A percentile compares a stretch with the other conserved stretches of the same genome.
Evolutionary conservation across 2,888 invertebrate species (phyloP).

Genomic region (Synanthedon tipuliformis): DNA sequence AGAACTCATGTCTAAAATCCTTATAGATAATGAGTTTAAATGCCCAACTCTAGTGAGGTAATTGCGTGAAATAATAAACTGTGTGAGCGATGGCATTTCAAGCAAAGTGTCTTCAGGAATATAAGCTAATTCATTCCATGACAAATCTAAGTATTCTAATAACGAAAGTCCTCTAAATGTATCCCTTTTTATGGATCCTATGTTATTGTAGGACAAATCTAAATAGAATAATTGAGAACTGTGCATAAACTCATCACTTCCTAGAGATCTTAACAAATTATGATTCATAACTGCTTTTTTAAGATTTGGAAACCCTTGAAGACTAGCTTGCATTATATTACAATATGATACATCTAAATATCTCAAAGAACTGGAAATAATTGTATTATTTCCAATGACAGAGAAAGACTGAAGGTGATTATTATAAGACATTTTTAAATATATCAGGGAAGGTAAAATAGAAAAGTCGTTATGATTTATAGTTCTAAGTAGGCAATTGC

Average conservation of each 20-base stretch:
- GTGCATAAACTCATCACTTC: constrained; percentile 70
- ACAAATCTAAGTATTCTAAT: constrained; percentile 74
- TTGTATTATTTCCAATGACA: constrained; percentile 31
- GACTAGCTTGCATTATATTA: constrained; percentile 70
- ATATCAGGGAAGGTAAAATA: constrained; percentile 70
- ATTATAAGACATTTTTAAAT: constrained; percentile 74
- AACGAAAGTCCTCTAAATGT: constrained; percentile 72
- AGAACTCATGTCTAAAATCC: constrained; percentile 72
- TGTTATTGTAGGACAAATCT: constrained; percentile 76
- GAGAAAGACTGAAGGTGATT: constrained; percentile 61
- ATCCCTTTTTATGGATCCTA: constrained; percentile 69
- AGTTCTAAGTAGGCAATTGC: constrained; percentile 65
- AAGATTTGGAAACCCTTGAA: constrained; percentile 73
- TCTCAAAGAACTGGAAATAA: constrained; percentile 65
- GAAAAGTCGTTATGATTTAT: constrained; percentile 65
- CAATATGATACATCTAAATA: constrained; percentile 73
- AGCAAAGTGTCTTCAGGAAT: constrained; percentile 72
- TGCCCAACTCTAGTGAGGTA: constrained; percentile 71
- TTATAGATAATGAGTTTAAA: constrained; percentile 69
- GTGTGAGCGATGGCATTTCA: constrained; percentile 70
- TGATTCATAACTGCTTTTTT: constrained; percentile 70
- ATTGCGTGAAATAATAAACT: constrained; percentile 75
- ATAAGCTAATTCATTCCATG: constrained; percentile 74
- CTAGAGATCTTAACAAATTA: constrained; percentile 73
- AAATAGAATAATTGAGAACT: constrained; percentile 72